Evolutionary conservation across 1,140 invertebrate species (phyloP).

Genomic region (Drosophila erecta): DNA sequence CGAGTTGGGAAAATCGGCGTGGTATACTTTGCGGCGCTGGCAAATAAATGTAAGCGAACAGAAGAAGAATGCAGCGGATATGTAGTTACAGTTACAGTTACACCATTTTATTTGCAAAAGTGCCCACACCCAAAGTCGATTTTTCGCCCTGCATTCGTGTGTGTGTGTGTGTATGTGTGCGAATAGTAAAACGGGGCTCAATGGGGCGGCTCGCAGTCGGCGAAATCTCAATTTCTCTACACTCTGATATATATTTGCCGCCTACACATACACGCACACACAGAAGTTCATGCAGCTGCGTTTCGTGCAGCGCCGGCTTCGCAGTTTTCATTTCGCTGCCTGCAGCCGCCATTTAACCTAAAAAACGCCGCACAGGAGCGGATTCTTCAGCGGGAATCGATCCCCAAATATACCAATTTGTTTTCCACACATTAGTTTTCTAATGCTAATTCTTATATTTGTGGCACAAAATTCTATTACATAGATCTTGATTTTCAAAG

Average conservation of each 20-base stretch:
- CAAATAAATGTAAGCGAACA: slow-evolving; percentile 61
- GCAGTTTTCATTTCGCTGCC: slow-evolving; percentile 39
- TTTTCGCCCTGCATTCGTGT: slow-evolving; percentile 61
- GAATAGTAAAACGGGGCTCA: slow-evolving; percentile 69
- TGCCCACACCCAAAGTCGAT: slow-evolving; percentile 80
- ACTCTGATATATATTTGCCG: slow-evolving; percentile 67
- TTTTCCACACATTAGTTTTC: too few species aligned
- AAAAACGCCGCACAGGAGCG: slow-evolving; percentile 54
- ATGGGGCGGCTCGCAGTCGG: slow-evolving; percentile 52
- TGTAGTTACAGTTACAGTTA: slow-evolving; percentile 37
- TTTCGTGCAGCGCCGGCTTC: slow-evolving; percentile 65
- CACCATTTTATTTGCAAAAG: slow-evolving; percentile 46
- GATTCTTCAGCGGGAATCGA: neutral
- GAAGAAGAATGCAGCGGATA: slow-evolving; percentile 11
- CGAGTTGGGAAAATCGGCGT: slow-evolving; percentile 37
- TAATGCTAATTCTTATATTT: too few species aligned
- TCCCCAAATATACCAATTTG: too few species aligned
- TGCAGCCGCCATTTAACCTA: slow-evolving; percentile 75
- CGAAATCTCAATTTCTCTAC: slow-evolving; percentile 73
- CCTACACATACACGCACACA: slow-evolving; percentile 55
- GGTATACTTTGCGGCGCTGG: slow-evolving; percentile 53
- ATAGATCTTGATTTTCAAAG: too few species aligned
- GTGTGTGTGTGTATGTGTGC: slow-evolving; percentile 28
- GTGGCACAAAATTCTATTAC: too few species aligned
- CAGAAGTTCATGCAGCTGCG: slow-evolving; percentile 27